Percentiles rank a stretch among this genome's conserved stretches.
phyloP scores from a whole-genome alignment of 1,140 invertebrate genomes.

The Drosophila saltans region DNA sequence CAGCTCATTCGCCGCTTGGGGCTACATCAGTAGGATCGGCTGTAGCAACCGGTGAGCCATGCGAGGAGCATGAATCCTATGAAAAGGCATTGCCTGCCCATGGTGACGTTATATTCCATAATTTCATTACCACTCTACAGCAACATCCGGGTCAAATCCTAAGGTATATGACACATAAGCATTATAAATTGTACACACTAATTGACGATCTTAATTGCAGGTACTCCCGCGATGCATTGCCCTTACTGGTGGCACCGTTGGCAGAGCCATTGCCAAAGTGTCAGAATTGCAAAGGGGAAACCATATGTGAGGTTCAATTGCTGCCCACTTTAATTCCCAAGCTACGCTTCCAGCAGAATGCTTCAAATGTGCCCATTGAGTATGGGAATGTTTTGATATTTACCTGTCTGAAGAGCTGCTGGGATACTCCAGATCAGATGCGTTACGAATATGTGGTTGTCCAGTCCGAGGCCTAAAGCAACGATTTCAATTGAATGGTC shows the following conservation, averaged over 20 bases:
- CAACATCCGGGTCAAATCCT: conserved; percentile 92
- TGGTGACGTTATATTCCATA: conserved; percentile 92
- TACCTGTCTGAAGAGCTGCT: conserved; percentile 92
- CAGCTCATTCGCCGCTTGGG: conserved; percentile 67
- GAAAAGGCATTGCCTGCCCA: conserved; percentile 90
- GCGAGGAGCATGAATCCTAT: conserved; percentile 87
- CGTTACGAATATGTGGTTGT: conserved; percentile 90
- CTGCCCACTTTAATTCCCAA: conserved; percentile 90
- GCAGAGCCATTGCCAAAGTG: conserved; percentile 85
- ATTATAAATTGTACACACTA: conserved; percentile 44
- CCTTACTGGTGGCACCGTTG: conserved; percentile 87
- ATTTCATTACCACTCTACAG: conserved; percentile 89
- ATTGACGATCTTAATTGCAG: conserved; percentile 77
- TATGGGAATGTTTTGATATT: conserved; percentile 92
- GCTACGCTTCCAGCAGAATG: conserved; percentile 85
- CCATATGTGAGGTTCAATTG: conserved; percentile 92
- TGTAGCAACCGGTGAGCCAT: conserved; percentile 54
- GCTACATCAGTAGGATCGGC: conserved; percentile 23
- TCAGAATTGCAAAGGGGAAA: conserved; percentile 88
- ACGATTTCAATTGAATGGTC: not conserved
- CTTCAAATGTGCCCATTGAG: conserved; percentile 86
- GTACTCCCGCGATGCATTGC: conserved; percentile 87
- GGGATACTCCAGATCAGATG: conserved; percentile 87
- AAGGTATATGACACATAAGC: conserved; percentile 83
- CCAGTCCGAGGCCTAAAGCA: conserved; percentile 86